phyloP scores from a whole-genome alignment of 2,113 vertebrate species.

The Procavia capensis region DNA sequence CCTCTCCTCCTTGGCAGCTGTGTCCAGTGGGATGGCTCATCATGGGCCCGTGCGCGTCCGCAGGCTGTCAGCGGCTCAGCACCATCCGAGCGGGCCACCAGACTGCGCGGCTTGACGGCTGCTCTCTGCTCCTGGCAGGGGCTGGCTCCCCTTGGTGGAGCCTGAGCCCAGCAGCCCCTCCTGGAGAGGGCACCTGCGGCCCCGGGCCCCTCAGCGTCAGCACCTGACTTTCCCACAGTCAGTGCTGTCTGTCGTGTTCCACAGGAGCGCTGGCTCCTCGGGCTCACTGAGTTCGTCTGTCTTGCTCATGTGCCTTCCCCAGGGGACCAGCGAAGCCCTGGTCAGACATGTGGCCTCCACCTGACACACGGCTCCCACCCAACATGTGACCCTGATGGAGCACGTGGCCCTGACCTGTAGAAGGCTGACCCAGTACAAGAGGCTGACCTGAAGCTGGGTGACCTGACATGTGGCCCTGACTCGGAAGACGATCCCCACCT shows the following conservation, averaged over 20 bases:
- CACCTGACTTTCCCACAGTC: not conserved
- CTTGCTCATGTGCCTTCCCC: rapidly evolving
- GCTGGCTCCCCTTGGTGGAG: no score
- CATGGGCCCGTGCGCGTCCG: not conserved
- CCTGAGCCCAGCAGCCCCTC: not conserved
- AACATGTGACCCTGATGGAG: no score
- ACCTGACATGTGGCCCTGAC: no score
- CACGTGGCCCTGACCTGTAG: no score
- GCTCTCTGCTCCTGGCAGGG: rapidly evolving
- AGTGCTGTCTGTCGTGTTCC: not conserved
- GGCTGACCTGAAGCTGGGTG: no score
- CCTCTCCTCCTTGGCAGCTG: not conserved
- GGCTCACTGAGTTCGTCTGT: not conserved
- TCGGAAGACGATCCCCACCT: no score
- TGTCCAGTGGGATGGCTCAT: not conserved
- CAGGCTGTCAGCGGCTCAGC: not conserved
- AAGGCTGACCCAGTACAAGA: no score
- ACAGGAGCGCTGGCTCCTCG: rapidly evolving
- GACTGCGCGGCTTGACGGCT: not conserved
- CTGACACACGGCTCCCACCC: no score
- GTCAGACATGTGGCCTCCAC: not conserved
- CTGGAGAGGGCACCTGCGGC: rapidly evolving
- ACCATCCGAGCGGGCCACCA: rapidly evolving
- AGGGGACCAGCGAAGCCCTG: not conserved
- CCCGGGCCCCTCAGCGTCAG: rapidly evolving